These are phyloP conservation scores for Narcine bancroftii DNA, from an alignment of 2,113 vertebrate genomes.

Conservation along the genomic window DNA sequence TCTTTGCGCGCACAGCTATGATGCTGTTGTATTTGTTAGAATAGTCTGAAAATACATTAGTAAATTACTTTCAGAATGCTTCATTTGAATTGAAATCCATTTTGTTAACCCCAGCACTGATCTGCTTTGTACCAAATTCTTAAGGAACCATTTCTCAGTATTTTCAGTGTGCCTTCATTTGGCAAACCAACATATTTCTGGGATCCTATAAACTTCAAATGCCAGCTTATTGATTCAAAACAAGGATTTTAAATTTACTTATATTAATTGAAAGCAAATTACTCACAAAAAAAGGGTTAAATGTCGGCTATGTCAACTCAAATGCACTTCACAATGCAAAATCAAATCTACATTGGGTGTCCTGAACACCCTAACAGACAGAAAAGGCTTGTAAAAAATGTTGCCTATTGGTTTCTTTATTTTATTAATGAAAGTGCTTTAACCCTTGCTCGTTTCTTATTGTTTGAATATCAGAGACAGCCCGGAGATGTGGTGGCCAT, in stretches of 20 bases:
- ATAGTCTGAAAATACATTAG: neutral
- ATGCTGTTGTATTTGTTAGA: neutral
- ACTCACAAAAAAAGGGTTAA: neutral
- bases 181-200: neutral
- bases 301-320: neutral
- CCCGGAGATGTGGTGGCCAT: neutral
- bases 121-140: neutral
- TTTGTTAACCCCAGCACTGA: neutral
- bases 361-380: neutral
- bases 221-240: neutral
- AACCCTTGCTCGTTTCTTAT: neutral
- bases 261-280: neutral
- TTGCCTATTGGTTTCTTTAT: conserved; percentile 17
- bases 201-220: neutral
- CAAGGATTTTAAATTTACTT: too few relatives aligned
- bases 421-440: conserved; percentile 27
- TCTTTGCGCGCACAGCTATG: conserved; percentile 37
- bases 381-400: neutral
- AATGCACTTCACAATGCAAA: neutral
- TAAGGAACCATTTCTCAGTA: neutral
- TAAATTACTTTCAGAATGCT: neutral
- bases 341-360: neutral
- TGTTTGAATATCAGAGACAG: neutral
- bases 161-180: neutral
- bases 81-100: neutral